These are phyloP conservation scores for Parus major DNA, from an alignment of 2,113 vertebrate species.

Conservation along the genomic window DNA sequence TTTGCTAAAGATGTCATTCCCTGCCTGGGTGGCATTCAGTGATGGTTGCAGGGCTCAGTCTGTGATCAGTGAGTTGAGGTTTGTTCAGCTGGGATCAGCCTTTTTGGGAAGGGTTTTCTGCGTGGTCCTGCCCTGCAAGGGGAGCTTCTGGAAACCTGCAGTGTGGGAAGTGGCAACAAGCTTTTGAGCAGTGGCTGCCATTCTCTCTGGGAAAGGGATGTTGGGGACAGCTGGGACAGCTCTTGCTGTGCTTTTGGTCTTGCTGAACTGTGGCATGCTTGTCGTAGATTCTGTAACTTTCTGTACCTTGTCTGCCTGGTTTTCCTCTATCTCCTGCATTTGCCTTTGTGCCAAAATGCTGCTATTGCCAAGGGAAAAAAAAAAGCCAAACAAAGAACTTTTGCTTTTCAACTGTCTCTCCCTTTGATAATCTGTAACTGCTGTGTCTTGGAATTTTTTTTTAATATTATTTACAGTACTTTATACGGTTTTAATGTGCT, in stretches of 20 bases:
- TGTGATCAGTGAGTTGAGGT: background rate
- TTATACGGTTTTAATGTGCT: conserved; percentile 57
- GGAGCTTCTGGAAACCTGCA: background rate
- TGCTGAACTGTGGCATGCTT: background rate
- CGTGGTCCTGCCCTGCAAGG: background rate
- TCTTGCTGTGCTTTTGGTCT: background rate
- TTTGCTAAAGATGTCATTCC: background rate
- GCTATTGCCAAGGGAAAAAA: conserved; percentile 10
- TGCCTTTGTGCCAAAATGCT: conserved; percentile 42
- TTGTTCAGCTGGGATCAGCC: background rate
- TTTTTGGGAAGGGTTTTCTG: background rate
- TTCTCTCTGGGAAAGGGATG: background rate
- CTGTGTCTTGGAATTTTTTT: conserved; percentile 16
- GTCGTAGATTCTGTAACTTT: conserved; percentile 7
- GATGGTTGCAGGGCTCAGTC: background rate
- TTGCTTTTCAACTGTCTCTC: conserved; percentile 15
- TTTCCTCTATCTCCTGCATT: conserved; percentile 2
- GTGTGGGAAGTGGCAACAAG: conserved; percentile 20
- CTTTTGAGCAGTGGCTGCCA: conserved; percentile 6
- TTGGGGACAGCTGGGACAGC: background rate
- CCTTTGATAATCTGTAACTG: conserved; percentile 44
- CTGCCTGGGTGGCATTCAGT: background rate
- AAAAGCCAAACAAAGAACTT: background rate
- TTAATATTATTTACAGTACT: conserved; percentile 52
- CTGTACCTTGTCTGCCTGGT: conserved; percentile 30